A percentile compares a stretch with the other conserved stretches of the same genome.
These are phyloP conservation scores for Dipodomys spectabilis DNA, from an alignment of 2,113 vertebrate species.

Conservation along the genomic window DNA sequence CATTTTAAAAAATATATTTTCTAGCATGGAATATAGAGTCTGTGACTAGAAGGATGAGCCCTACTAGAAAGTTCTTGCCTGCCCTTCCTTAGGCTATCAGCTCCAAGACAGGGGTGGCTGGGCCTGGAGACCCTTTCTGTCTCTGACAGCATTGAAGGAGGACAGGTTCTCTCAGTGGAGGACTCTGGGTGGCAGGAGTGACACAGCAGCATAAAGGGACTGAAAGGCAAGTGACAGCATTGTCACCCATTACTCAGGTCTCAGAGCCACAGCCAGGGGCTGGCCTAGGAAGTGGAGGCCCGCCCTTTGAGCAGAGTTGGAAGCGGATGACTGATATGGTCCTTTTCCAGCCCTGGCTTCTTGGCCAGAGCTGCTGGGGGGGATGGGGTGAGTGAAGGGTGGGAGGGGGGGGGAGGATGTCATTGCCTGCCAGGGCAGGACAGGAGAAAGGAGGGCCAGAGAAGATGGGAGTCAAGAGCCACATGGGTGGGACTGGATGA, in stretches of 20 bases:
- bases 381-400: no score
- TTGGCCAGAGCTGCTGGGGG: background rate
- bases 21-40: constrained; percentile 66
- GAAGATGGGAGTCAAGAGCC: background rate
- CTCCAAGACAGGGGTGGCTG: background rate
- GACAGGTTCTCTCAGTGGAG: background rate
- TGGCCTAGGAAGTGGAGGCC: background rate
- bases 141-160: background rate
- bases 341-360: background rate
- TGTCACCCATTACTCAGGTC: background rate
- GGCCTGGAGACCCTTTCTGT: background rate
- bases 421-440: background rate
- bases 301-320: background rate
- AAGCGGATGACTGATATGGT: background rate
- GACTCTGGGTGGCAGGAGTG: background rate
- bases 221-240: background rate
- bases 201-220: constrained; percentile 43
- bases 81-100: background rate
- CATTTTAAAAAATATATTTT: constrained; percentile 65
- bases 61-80: background rate
- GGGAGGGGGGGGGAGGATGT: background rate
- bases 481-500: background rate
- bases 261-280: background rate
- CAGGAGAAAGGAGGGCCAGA: background rate
- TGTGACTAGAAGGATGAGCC: constrained; percentile 51